Conservation (phyloP, 2,797 vertebrate species). For the Lepidocolaptes lacrymiger region DNA sequence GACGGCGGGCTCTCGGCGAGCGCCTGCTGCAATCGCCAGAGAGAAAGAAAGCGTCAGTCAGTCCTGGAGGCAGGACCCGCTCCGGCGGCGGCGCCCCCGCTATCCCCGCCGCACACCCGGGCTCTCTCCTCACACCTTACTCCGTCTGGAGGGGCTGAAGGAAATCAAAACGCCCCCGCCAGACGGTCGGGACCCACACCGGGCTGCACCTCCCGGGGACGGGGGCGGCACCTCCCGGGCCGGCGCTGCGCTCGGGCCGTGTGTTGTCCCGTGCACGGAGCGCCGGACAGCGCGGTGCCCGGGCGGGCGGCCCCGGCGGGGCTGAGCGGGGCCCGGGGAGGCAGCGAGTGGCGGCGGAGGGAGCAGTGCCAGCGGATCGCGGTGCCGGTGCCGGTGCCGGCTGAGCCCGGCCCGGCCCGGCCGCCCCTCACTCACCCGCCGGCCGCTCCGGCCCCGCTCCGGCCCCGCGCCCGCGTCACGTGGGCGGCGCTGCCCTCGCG, state of each 20-base stretch:
- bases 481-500: background rate
- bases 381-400: background rate
- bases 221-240: background rate
- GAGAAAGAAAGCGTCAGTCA: background rate
- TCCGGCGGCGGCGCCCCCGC: background rate
- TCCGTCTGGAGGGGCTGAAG: background rate
- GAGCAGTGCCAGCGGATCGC: background rate
- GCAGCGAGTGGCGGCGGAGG: background rate
- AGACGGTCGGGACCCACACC: background rate
- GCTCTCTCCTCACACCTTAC: background rate
- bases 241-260: background rate
- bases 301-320: background rate
- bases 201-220: background rate
- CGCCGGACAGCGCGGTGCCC: background rate
- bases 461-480: background rate
- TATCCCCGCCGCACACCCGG: background rate
- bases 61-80: background rate
- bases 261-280: background rate
- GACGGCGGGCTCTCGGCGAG: background rate
- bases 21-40: background rate
- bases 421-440: background rate
- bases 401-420: too few relatives aligned
- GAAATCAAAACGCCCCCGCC: background rate
- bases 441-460: background rate
- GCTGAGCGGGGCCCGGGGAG: background rate